Conservation (phyloP, 2,113 vertebrate species). For the Emydura subglobosa region DNA sequence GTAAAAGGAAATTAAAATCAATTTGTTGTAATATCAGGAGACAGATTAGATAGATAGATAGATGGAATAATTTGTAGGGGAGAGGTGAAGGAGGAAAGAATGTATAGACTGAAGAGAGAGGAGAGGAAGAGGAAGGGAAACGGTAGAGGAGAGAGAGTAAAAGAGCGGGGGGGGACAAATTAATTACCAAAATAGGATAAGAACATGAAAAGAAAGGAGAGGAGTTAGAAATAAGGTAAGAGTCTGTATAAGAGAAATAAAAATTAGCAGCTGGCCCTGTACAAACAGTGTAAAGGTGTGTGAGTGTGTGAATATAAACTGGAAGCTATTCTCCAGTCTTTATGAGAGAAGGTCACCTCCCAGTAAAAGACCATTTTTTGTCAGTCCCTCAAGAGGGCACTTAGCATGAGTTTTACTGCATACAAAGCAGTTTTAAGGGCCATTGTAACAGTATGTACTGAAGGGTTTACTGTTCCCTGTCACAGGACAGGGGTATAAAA, state of each 20-base stretch:
- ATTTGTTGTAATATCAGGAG: background rate
- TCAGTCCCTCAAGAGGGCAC: background rate
- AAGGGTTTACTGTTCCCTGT: background rate
- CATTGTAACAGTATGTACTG: background rate
- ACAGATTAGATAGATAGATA: background rate
- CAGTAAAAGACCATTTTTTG: background rate
- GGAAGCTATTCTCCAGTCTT: rapidly evolving
- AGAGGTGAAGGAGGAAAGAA: background rate
- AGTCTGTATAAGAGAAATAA: background rate
- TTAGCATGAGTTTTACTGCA: background rate
- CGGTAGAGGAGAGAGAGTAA: background rate
- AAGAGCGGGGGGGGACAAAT: rapidly evolving
- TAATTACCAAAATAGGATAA: background rate
- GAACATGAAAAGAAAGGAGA: background rate
- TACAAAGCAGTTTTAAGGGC: background rate
- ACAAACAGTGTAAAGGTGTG: background rate
- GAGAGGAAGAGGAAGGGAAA: background rate
- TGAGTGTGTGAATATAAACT: background rate
- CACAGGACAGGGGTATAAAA: background rate
- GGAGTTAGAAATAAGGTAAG: background rate
- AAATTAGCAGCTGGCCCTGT: background rate
- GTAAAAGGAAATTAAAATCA: background rate
- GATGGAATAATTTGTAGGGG: background rate
- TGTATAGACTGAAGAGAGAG: background rate
- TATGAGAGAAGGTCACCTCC: background rate